Evolutionary conservation across 2,797 vertebrate genomes (phyloP), one percentile per base, ranked within the genome.

Genomic region (Meriones psammophilus): DNA sequence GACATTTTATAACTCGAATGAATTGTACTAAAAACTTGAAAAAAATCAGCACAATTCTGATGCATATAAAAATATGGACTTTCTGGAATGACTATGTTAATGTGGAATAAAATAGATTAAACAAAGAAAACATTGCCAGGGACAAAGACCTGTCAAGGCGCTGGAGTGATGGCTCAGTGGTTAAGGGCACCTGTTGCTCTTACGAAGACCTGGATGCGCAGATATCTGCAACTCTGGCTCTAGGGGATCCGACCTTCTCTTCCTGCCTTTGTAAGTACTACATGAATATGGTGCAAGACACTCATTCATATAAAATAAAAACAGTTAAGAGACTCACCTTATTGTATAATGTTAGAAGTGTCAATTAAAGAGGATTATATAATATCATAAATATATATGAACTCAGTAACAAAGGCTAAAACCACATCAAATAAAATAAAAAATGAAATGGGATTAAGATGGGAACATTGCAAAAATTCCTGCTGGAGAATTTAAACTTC

Each of bases 1-100:
- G 12, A 18, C 0, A 0, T 24, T 15, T 10, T 10, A 0, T 39
- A 22, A 24, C 56, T 30, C n/a, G 8, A 91, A 62, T 56, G 30
- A 56, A 39, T 18, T 24, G 30, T n/a, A 17, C 74, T 93, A 24
- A 46, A 60, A 28, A n/a, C 36, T 39, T 33, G 20, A 78, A 74
- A 88, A 88, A 18, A 0, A 68, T 56, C 9, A 39, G 50, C 1
- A 6, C 3, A 64, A 39, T 88, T 66, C 33, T 18, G 26, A 81
- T 6, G 22, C 88, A 54, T 77, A 22, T 36, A 89, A 86, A 68
- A 89, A 95, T 71, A 71, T 28, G 69, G 58, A 73, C 8, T 33
- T 6, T 50, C 26, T 54, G 22, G 22, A 42, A 77, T 10, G 60
- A 33, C 56, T 74, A 1, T 28, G 1, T 36, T 17, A 69, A 60